Conservation (phyloP, 2,797 vertebrate species). For the Lemur catta region DNA sequence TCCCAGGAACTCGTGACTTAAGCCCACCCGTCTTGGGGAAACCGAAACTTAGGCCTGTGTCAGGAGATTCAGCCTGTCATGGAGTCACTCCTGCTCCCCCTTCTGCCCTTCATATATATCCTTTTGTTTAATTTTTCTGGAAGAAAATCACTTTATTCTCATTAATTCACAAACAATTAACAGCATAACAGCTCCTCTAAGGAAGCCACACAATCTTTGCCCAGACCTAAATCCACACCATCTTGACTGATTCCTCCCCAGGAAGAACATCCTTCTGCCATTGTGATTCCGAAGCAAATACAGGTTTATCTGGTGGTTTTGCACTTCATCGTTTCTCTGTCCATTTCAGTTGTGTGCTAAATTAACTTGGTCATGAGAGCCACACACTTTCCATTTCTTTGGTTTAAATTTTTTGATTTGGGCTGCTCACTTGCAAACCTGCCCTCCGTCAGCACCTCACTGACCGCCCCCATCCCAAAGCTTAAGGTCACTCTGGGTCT, state of each 20-base stretch:
- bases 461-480: conserved; percentile 89
- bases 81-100: too few species aligned
- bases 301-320: not conserved
- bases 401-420: conserved; percentile 12
- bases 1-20: too few species aligned
- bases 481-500: conserved; percentile 89
- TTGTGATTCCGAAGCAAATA: not conserved
- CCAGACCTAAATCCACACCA: not conserved
- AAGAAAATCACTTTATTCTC: not conserved
- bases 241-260: not conserved
- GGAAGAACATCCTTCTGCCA: not conserved
- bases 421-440: conserved; percentile 84
- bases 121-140: not conserved
- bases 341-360: not conserved
- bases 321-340: not conserved
- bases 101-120: too few species aligned
- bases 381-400: conserved; percentile 43
- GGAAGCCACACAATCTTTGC: not conserved
- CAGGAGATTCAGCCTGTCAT: too few species aligned
- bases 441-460: conserved; percentile 91
- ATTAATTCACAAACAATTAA: not conserved
- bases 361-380: not conserved
- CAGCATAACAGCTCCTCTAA: not conserved
- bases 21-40: too few species aligned
- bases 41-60: too few species aligned